phyloP scores from a whole-genome alignment of 2,888 invertebrate genomes.

The Drosophila maculinotata region DNA sequence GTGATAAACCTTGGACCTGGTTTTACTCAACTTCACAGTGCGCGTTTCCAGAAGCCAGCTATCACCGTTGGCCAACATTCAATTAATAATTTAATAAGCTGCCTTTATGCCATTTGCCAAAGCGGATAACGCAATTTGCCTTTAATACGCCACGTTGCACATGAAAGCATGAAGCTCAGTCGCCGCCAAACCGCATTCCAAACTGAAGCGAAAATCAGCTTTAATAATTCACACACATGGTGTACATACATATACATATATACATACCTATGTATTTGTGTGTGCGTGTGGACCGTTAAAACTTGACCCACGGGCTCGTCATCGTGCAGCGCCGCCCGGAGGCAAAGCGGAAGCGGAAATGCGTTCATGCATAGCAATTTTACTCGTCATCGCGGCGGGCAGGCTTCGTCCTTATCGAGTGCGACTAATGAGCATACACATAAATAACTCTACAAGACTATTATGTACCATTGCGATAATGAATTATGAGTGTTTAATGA shows the following conservation, averaged over 20 bases:
- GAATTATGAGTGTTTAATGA: slow-evolving; percentile 37
- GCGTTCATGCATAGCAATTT: slow-evolving; percentile 66
- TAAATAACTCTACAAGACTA: slow-evolving; percentile 13
- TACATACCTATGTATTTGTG: slow-evolving; percentile 2
- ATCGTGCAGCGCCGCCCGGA: slow-evolving; percentile 11
- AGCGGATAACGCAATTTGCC: slow-evolving; percentile 76
- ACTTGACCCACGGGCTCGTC: slow-evolving; percentile 34
- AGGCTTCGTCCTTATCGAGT: slow-evolving; percentile 20
- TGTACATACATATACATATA: slow-evolving; percentile 3
- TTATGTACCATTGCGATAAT: slow-evolving; percentile 31
- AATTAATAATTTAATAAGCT: slow-evolving; percentile 82
- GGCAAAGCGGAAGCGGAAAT: slow-evolving; percentile 70
- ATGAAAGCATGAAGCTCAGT: slow-evolving; percentile 41
- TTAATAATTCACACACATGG: slow-evolving; percentile 67
- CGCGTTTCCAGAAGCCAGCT: slow-evolving; percentile 23
- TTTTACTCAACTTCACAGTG: slow-evolving; percentile 10
- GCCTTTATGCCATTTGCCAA: slow-evolving; percentile 68
- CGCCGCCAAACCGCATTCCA: slow-evolving; percentile 13
- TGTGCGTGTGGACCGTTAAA: slow-evolving; percentile 11
- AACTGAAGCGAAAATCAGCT: slow-evolving; percentile 33
- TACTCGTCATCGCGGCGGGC: slow-evolving; percentile 41
- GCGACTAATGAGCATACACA: slow-evolving; percentile 36
- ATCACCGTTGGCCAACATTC: slow-evolving; percentile 68
- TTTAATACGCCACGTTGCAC: slow-evolving; percentile 68
- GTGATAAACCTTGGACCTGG: slow-evolving; percentile 63